A percentile compares a stretch with the other conserved stretches of the same genome.
These are phyloP conservation scores for Bryconaethiops microstoma DNA, from an alignment of 2,797 vertebrate genomes.

Conservation along the genomic window DNA sequence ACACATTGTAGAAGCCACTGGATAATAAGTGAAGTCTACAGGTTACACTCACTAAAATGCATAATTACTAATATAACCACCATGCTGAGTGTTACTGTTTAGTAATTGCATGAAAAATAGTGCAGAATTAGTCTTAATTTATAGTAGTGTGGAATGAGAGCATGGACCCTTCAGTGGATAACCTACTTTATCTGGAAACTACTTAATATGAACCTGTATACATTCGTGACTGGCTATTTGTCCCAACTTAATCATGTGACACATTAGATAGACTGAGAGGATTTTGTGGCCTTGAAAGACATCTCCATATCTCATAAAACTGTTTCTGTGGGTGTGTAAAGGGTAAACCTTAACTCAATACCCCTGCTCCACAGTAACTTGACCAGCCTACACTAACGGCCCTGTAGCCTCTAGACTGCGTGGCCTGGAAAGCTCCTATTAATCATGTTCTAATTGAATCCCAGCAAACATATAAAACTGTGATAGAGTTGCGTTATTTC, in stretches of 20 bases:
- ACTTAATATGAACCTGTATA: not conserved
- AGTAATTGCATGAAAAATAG: no score
- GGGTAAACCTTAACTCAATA: slow-evolving; percentile 64
- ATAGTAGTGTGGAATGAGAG: no score
- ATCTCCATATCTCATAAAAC: slow-evolving; percentile 66
- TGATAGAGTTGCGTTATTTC: slow-evolving; percentile 80
- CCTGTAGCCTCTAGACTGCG: slow-evolving; percentile 12
- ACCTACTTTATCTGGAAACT: no score
- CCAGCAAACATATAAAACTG: slow-evolving; percentile 79
- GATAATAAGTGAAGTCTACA: no score
- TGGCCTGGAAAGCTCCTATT: slow-evolving; percentile 69
- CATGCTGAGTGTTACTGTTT: no score
- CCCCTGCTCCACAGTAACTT: slow-evolving; percentile 66
- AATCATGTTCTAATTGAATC: slow-evolving; percentile 80
- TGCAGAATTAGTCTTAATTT: no score
- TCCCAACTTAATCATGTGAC: not conserved
- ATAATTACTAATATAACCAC: no score
- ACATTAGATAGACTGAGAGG: not conserved
- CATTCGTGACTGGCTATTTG: not conserved
- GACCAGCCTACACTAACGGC: slow-evolving; percentile 57
- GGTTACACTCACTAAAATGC: no score
- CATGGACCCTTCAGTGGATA: no score
- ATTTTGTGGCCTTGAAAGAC: slow-evolving; percentile 40
- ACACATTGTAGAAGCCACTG: no score
- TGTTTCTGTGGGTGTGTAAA: slow-evolving; percentile 23